These are phyloP conservation scores for Tetramorium bicarinatum DNA, from an alignment of 2,888 invertebrate genomes.

Conservation along the genomic window DNA sequence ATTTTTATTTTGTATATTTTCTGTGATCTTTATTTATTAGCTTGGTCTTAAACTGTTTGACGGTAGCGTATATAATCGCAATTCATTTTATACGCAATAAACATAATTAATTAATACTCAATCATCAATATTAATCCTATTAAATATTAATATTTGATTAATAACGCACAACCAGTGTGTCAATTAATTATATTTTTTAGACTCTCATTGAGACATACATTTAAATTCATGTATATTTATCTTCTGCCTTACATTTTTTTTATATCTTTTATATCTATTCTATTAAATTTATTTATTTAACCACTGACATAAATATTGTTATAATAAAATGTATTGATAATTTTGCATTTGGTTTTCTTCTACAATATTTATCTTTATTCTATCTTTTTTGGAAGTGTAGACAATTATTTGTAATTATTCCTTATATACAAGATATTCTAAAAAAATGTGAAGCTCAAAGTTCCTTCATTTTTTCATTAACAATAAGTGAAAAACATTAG, in stretches of 20 bases:
- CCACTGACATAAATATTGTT: constrained; percentile 17
- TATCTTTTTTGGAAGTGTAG: neutral
- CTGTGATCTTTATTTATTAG: too few relatives aligned
- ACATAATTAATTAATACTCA: constrained; percentile 19
- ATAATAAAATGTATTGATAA: constrained; percentile 24
- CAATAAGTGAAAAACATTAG: constrained; percentile 15
- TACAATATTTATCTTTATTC: neutral
- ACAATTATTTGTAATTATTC: constrained; percentile 9
- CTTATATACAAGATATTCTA: constrained; percentile 41
- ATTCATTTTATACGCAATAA: constrained; percentile 20
- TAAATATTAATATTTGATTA: constrained; percentile 35
- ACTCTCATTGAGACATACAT: constrained; percentile 8
- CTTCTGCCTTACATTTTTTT: neutral
- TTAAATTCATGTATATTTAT: constrained; percentile 26
- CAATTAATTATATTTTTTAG: constrained; percentile 27
- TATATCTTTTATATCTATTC: constrained; percentile 14
- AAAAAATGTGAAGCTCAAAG: neutral
- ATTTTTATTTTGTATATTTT: too few relatives aligned
- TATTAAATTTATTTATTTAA: constrained; percentile 42
- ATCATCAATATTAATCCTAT: constrained; percentile 28
- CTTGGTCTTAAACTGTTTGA: too few relatives aligned
- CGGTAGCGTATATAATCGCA: constrained; percentile 4
- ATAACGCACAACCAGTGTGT: constrained; percentile 7
- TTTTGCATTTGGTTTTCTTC: neutral
- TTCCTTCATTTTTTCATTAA: neutral